Base-by-base conservation (phyloP, 2,888 invertebrate genomes). In the Epistrophe eligans region DNA sequence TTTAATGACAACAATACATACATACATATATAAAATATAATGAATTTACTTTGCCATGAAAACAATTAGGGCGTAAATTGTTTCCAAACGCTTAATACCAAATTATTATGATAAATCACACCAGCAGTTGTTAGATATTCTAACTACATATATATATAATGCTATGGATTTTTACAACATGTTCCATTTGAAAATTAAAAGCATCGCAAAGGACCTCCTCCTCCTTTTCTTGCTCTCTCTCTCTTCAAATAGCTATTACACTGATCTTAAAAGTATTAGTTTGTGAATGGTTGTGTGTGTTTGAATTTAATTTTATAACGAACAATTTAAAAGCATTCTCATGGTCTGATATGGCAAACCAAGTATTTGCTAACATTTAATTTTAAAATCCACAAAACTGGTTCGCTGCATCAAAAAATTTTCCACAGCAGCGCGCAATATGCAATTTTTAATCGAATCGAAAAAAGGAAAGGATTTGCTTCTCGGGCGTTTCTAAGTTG, bases 101-200 rank as follows among this genome's bases (percentile, higher is more conserved):
- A 58, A 58, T 58, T 58, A 58, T 58, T 10, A 58, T 58, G 35
- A 58, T 58, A 35, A 58, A 58, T 35, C 58, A 58, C 58, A 58
- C 58, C 9, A 58, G 3, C 35, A 35, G n/a, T 4, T 17, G 6
- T 19, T 11, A 52, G 24, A 6, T 13, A 24, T 28, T 15, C 55
- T 55, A 55, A 28, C 28, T 45, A n/a, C 7, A 6, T 35, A 35
- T 6, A 35, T 9, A 35, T n/a, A 7, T 32, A 35, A 35, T 32
- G 32, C 24, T 32, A 32, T 32, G 32, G 0, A 32, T 32, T 4
- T 24, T n/a, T 24, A 7, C 13, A 52, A 13, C 32, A 11, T n/a
- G n/a, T n/a, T n/a, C n/a, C n/a, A 52, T 24, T 24, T 52, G 24
- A 52, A 52, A 52, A 52, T 24, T 52, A 15, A 52, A 52, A 52